Percentiles rank a stretch among this genome's conserved stretches.
Evolutionary conservation across 2,888 invertebrate species (phyloP).

Genomic region (Dorcus parallelipipedus): DNA sequence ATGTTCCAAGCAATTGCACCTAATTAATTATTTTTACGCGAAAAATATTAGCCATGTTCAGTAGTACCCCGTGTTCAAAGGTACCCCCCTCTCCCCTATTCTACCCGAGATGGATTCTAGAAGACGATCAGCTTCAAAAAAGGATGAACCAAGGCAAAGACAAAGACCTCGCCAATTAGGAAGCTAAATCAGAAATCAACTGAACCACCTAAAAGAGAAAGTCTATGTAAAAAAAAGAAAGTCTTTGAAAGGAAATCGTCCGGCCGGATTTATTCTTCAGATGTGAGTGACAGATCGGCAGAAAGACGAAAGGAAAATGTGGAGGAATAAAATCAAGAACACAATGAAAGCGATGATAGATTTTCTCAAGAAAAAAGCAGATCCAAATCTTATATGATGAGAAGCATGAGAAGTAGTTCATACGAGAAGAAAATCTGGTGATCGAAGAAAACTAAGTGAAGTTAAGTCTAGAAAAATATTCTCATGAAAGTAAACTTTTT

Average conservation of each 20-base stretch:
- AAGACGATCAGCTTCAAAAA: slow-evolving; percentile 38
- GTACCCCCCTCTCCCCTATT: too few species aligned
- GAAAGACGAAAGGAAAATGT: too few species aligned
- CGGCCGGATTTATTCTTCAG: background rate
- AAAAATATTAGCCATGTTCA: too few species aligned
- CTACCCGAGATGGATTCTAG: slow-evolving; percentile 24
- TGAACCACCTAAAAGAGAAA: slow-evolving; percentile 6
- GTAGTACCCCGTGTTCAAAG: too few species aligned
- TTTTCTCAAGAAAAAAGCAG: background rate
- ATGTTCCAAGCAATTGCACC: too few species aligned
- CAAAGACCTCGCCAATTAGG: background rate
- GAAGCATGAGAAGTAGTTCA: slow-evolving; percentile 4
- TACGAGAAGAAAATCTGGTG: slow-evolving; percentile 7
- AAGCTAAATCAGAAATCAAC: too few species aligned
- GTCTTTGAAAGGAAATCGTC: slow-evolving; percentile 2
- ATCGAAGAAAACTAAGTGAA: background rate
- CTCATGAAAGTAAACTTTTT: slow-evolving; percentile 27
- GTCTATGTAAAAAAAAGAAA: background rate
- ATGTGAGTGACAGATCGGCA: slow-evolving; percentile 1
- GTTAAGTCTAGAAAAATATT: background rate
- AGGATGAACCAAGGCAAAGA: slow-evolving; percentile 13
- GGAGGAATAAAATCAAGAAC: too few species aligned
- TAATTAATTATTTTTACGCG: too few species aligned
- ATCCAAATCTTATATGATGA: background rate
- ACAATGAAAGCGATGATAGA: background rate